Conservation (phyloP, 2,888 invertebrate genomes). For the Caradrina clavipalpis region DNA sequence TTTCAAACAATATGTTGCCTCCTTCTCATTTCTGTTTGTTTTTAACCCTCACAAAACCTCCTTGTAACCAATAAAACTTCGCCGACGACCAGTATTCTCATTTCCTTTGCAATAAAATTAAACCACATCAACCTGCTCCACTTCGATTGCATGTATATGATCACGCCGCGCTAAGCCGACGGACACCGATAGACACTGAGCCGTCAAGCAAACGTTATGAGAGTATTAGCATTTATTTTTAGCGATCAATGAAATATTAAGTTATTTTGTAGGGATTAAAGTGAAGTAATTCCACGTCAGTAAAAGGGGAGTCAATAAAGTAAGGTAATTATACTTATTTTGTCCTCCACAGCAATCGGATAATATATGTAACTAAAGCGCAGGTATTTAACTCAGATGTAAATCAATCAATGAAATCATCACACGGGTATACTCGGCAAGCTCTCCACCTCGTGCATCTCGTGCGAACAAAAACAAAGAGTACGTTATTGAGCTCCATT, state of each 20-base stretch:
- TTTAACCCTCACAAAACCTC: neutral
- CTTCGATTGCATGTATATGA: slow-evolving; percentile 10
- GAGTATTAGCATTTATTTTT: slow-evolving; percentile 16
- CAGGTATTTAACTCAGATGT: neutral
- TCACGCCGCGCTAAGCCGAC: slow-evolving; percentile 14
- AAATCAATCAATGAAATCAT: no score
- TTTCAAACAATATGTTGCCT: no score
- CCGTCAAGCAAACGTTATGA: slow-evolving; percentile 6
- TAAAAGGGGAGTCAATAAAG: neutral
- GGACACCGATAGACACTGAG: slow-evolving; percentile 32
- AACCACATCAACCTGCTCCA: slow-evolving; percentile 10
- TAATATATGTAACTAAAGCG: neutral
- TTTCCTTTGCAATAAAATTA: slow-evolving; percentile 26
- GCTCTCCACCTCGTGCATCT: neutral
- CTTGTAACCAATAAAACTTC: neutral
- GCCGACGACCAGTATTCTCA: neutral
- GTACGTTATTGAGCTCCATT: slow-evolving; percentile 18
- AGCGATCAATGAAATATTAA: slow-evolving; percentile 23
- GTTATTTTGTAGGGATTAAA: slow-evolving; percentile 1
- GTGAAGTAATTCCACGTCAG: neutral
- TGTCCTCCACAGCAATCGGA: neutral
- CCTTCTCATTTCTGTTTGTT: no score
- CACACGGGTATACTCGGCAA: no score
- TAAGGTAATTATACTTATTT: neutral
- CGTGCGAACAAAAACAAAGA: slow-evolving; percentile 11